These are phyloP conservation scores for Seladonia tumulorum DNA, from an alignment of 2,888 invertebrate species.

Conservation along the genomic window DNA sequence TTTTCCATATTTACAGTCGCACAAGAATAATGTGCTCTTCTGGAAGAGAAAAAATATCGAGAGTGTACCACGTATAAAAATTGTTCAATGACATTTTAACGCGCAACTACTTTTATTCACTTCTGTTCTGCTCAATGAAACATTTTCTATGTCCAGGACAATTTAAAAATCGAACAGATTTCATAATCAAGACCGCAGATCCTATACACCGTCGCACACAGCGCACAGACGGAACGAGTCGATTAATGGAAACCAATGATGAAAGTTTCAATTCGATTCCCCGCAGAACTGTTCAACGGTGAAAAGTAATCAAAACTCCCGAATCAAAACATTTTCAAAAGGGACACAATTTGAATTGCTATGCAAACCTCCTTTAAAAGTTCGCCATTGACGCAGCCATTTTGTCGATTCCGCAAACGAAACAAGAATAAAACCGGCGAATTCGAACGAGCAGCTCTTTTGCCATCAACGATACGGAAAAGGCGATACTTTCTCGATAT, in stretches of 20 bases:
- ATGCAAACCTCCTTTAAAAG: slow-evolving; percentile 5
- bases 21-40: neutral
- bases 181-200: slow-evolving; percentile 21
- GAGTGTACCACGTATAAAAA: no score
- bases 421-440: neutral
- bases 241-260: slow-evolving; percentile 43
- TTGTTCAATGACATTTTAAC: neutral
- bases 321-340: slow-evolving; percentile 31
- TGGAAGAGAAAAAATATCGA: neutral
- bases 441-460: neutral
- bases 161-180: neutral
- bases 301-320: slow-evolving; percentile 24
- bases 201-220: neutral
- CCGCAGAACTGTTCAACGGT: slow-evolving; percentile 6
- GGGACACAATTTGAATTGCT: slow-evolving; percentile 18
- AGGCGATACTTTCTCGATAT: neutral
- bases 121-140: neutral
- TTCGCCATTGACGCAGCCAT: neutral
- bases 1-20: neutral
- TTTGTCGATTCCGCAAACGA: neutral
- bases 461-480: neutral
- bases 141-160: neutral
- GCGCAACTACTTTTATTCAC: neutral
- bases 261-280: slow-evolving; percentile 40
- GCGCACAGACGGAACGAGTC: slow-evolving; percentile 14